Base-by-base conservation (phyloP, 2,113 vertebrate species). In the Passer montanus region DNA sequence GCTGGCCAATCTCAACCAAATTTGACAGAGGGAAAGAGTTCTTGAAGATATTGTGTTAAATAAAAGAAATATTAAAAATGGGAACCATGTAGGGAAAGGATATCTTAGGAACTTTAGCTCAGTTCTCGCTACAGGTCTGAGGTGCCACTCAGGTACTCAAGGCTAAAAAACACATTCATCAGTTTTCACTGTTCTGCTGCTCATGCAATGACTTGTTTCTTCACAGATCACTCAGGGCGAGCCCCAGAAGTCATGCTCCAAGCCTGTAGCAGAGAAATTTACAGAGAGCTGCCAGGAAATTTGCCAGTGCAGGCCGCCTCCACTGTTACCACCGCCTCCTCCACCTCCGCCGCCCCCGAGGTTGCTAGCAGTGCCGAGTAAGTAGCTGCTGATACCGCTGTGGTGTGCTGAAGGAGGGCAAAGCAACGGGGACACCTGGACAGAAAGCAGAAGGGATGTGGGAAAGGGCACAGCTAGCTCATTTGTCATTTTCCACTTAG, bases 231-330 rank as follows among this genome's bases (percentile, higher is more conserved):
- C 98, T 94, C 98, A 98, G 91, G 99, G 98, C 84, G 99, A 99
- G 95, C 98, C 99, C 95, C 99, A 99, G 98, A 99, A 98, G 97
- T 98, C 99, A 98, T 99, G 99, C 96, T 98, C 98, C 95, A 99
- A 97, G 97, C 98, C 98, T 90, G 97, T 97, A 98, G 97, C 95
- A 85, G 98, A 98, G 87, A 98, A 98, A 96, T 98, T 98, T 97
- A 98, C 98, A n/a, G 98, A 99, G 95, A 98, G 97, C 96, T 99
- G 99, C 97, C 98, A 99, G 96, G 96, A 99, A 95, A 94, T 98
- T 89, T 99, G 99, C 98, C 99, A 98, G 93, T 99, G 99, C 98
- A 98, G 98, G 97, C 98, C 98, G 87, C 99, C 99, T 66, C 99
- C 99, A 59, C 98, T 98, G 13, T 97, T 99, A 41, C 99, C 99